A percentile compares a stretch with the other conserved stretches of the same genome.
Evolutionary conservation across 2,797 vertebrate genomes (phyloP).

Genomic region (Coregonus sp.): DNA sequence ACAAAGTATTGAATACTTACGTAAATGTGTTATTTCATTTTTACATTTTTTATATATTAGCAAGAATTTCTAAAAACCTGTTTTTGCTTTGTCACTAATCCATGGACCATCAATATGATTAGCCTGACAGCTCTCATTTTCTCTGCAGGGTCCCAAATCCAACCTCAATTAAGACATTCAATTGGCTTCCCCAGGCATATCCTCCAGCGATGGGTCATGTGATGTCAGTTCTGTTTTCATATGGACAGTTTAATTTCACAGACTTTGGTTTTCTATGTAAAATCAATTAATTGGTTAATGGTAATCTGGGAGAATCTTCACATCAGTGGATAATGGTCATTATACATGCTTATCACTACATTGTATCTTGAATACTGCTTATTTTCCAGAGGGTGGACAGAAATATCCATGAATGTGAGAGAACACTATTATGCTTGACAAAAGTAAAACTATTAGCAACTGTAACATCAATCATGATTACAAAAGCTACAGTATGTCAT

Average conservation of each 20-base stretch:
- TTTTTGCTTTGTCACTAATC: constrained; percentile 31
- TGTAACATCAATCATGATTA: not conserved
- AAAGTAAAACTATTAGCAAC: constrained; percentile 1
- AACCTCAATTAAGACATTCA: constrained; percentile 65
- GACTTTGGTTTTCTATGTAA: constrained; percentile 57
- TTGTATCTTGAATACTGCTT: constrained; percentile 44
- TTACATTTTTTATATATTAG: too few species aligned
- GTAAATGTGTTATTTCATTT: too few species aligned
- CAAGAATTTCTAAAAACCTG: too few species aligned
- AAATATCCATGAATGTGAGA: constrained; percentile 36
- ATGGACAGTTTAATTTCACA: constrained; percentile 73
- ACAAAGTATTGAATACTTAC: too few species aligned
- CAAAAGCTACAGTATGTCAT: too few species aligned
- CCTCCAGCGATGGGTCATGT: constrained; percentile 26
- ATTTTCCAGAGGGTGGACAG: constrained; percentile 22
- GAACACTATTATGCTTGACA: constrained; percentile 27
- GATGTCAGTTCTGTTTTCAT: constrained; percentile 45
- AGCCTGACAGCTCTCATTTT: constrained; percentile 65
- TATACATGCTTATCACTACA: constrained; percentile 47
- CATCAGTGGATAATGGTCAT: constrained; percentile 55
- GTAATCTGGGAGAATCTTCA: constrained; percentile 24
- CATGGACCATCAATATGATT: constrained; percentile 57
- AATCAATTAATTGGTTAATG: constrained; percentile 57
- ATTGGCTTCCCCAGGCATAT: constrained; percentile 29
- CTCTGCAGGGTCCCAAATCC: constrained; percentile 50